These are phyloP conservation scores for Mormoops blainvillei DNA, from an alignment of 2,113 vertebrate species.

Conservation along the genomic window DNA sequence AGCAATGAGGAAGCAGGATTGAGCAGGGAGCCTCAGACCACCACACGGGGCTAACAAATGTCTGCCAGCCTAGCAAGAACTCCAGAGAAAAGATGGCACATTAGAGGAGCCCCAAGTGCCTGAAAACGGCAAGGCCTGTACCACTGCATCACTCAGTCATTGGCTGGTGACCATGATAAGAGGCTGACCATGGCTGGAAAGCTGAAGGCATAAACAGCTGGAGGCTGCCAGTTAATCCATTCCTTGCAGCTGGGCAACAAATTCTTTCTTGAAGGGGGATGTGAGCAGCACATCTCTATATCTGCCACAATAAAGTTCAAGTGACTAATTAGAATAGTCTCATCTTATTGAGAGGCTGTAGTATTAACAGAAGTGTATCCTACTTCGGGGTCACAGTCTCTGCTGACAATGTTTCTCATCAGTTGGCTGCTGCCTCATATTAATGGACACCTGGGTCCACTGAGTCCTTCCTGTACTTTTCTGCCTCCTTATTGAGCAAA, in stretches of 20 bases:
- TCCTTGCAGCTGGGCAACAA: neutral
- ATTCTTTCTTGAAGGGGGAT: neutral
- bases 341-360: neutral
- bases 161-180: neutral
- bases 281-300: neutral
- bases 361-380: neutral
- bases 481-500: neutral
- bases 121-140: neutral
- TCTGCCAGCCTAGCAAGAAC: neutral
- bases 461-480: neutral
- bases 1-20: neutral
- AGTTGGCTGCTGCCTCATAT: accelerated
- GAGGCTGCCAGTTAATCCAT: neutral
- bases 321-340: neutral
- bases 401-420: neutral
- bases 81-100: accelerated
- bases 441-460: neutral
- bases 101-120: neutral
- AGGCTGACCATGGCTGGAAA: neutral
- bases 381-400: neutral
- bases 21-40: neutral
- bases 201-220: neutral
- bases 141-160: neutral
- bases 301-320: neutral
- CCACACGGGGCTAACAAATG: neutral